Base-by-base conservation (phyloP, 2,797 vertebrate genomes). In the Takifugu ocellatus region DNA sequence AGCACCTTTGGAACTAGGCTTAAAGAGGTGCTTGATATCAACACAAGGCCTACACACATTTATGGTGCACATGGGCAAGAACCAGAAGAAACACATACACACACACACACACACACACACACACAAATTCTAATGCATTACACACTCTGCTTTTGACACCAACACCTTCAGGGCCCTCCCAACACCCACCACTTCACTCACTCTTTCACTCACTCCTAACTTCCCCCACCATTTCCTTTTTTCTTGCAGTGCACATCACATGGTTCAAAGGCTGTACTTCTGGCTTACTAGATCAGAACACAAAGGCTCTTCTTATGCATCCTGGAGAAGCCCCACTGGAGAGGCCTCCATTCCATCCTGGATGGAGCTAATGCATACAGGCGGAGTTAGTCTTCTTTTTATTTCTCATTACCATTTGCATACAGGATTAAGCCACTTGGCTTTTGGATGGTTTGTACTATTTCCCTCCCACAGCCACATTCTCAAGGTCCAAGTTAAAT, bases 361-460 rank as follows among this genome's bases (percentile, higher is more conserved):
- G 74, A 74, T 59, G 63, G 74, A 16, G 49, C 66, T 66, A 66
- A 70, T 5, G 51, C 67, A 60, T 82, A 73, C 81, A 85, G 79
- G 79, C 74, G 71, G 59, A 79, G 70, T 69, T 73, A 54, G 70
- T 66, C 66, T 74, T 77, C 76, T 73, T 82, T 84, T 70, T 74
- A 21, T 72, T 63, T 77, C 87, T 90, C 87, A 90, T 92, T 91
- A 87, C 78, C 89, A 92, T 91, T 85, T 89, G 85, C 89, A 90
- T 88, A 75, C 84, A 87, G 85, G 84, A 88, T 89, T 90, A 90
- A 86, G 84, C 78, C 88, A 90, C 89, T 91, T 89, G 85, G 88
- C 83, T 81, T 86, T 84, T 83, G 84, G 86, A 85, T 86, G 86
- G 68, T 72, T 68, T 80, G 76, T 78, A 64, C 61, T 81, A 85